phyloP scores from a whole-genome alignment of 2,888 invertebrate genomes.

The Agrotis ipsilon region DNA sequence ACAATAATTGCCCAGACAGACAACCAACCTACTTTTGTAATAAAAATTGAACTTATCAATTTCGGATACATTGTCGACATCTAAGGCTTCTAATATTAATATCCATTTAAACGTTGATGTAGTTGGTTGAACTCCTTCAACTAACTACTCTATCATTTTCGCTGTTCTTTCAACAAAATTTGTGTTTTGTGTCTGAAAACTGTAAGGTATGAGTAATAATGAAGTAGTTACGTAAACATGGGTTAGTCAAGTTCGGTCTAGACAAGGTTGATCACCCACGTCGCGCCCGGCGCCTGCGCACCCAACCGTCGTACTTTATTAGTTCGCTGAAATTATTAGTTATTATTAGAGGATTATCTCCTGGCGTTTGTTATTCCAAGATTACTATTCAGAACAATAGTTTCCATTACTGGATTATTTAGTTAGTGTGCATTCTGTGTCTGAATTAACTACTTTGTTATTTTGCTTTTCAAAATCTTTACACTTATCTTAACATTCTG shows the following conservation, averaged over 20 bases:
- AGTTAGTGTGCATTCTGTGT: too few relatives aligned
- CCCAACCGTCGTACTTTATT: slow-evolving; percentile 39
- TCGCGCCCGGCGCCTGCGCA: slow-evolving; percentile 65
- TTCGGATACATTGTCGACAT: not conserved
- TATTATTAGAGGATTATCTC: slow-evolving; percentile 58
- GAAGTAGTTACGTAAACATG: slow-evolving; percentile 62
- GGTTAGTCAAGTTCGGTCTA: slow-evolving; percentile 73
- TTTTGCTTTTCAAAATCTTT: too few relatives aligned
- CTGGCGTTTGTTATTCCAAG: slow-evolving; percentile 27
- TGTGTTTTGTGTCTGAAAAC: slow-evolving; percentile 38
- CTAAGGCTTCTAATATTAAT: not conserved
- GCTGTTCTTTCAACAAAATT: slow-evolving; percentile 17
- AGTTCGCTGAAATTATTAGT: slow-evolving; percentile 52
- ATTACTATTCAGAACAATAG: not conserved
- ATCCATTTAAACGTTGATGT: not conserved
- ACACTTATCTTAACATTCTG: not conserved
- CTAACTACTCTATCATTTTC: not conserved
- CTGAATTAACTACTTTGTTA: too few relatives aligned
- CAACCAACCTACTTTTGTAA: too few relatives aligned
- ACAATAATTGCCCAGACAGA: too few relatives aligned
- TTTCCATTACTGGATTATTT: too few relatives aligned
- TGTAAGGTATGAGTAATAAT: slow-evolving; percentile 56
- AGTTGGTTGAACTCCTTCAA: not conserved
- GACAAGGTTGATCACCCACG: slow-evolving; percentile 73
- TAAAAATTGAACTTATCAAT: too few relatives aligned